Evolutionary conservation across 2,113 vertebrate species (phyloP), one percentile per base, ranked within the genome.

Genomic region (Corvus hawaiiensis): DNA sequence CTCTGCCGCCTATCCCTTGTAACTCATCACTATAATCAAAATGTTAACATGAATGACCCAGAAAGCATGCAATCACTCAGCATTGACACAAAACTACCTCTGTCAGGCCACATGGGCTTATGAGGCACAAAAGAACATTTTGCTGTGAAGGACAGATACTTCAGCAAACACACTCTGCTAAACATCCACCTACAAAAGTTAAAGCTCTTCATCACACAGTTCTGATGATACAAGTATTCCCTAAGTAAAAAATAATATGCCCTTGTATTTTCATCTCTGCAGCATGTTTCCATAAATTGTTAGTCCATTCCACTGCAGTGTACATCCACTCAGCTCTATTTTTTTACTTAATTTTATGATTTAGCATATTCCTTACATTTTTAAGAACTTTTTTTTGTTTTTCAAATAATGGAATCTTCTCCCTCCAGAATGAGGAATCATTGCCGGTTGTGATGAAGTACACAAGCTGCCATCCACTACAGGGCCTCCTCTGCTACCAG

Each of bases 21-120:
- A 96, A 97, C 87, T 97, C 96, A 97, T 82, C 80, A 90, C 74
- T 94, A 39, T 93, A 94, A 97, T 97, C 92, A 97, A 91, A 97
- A 96, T 41, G 67, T 98, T 97, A 97, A 94, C 85, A 82, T 86
- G 74, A 92, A 89, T 84, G 94, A 90, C 77, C 84, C 76, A 89
- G 94, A 97, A 97, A 94, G 63, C 62, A 96, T 35, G 62, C 69
- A 82, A 46, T 95, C 72, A 91, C 76, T 95, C 90, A 90, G 59
- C 91, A 89, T 68, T 4, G 2, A 55, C 89, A 95, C 83, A 96
- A 95, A 94, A 87, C 81, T 59, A 87, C 93, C 77, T 96, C 94
- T 90, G 86, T 93, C 58, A 84, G 49, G 94, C 74, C 73, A 92
- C 90, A 81, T 33, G 80, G 91, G 88, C 83, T 91, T 92, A 92